phyloP scores from a whole-genome alignment of 2,113 vertebrate species.

The Bucco capensis region DNA sequence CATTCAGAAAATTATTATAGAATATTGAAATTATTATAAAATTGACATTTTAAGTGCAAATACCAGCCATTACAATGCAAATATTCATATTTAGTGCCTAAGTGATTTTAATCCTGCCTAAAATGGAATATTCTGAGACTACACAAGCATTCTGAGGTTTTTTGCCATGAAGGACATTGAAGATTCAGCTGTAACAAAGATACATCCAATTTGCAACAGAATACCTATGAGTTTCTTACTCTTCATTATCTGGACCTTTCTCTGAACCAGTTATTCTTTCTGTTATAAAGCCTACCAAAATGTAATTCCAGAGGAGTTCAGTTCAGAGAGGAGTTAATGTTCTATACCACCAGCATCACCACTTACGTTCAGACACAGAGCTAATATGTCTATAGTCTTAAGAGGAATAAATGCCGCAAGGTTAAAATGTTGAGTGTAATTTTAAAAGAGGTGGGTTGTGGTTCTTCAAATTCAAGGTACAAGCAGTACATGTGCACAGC shows the following conservation, averaged over 20 bases:
- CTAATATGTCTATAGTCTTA: not conserved
- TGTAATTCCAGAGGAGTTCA: not conserved
- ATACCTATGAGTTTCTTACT: not conserved
- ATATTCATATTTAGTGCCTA: not conserved
- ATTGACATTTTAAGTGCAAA: not conserved
- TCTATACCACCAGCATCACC: accelerated
- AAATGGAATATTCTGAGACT: not conserved
- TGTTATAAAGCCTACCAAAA: not conserved
- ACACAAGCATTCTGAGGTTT: not conserved
- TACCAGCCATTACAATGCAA: not conserved
- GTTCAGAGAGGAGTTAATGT: not conserved
- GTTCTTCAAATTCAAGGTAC: not conserved
- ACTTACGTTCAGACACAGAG: not conserved
- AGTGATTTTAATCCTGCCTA: not conserved
- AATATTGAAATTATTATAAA: slow-evolving; percentile 1
- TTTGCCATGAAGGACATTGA: not conserved
- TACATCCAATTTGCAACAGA: not conserved
- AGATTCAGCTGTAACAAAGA: not conserved
- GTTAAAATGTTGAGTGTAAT: not conserved
- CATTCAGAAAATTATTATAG: not conserved
- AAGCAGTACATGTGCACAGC: accelerated
- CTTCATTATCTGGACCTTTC: not conserved
- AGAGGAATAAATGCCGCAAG: not conserved
- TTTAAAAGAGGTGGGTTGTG: not conserved
- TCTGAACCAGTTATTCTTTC: not conserved